These are phyloP conservation scores for Protula sp. DNA, from an alignment of 2,888 invertebrate species.

Conservation along the genomic window DNA sequence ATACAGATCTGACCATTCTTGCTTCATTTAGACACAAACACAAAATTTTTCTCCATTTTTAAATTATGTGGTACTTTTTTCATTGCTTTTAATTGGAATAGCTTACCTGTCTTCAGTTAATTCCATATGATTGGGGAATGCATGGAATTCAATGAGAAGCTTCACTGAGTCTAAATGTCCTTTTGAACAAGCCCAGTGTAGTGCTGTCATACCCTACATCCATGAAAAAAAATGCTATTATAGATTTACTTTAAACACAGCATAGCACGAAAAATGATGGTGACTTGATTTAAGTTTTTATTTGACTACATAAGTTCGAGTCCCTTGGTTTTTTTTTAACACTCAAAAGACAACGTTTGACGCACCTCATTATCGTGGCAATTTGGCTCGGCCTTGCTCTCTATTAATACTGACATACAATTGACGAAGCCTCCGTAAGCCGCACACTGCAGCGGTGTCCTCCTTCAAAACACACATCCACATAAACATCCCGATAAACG, in stretches of 20 bases:
- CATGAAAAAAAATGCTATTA: background rate
- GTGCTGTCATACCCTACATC: slow-evolving; percentile 45
- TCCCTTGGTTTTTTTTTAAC: too few species aligned
- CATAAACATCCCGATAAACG: too few species aligned
- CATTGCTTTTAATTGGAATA: too few species aligned
- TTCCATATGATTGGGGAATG: slow-evolving; percentile 52
- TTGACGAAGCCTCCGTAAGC: slow-evolving; percentile 52
- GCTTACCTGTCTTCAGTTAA: slow-evolving; percentile 50
- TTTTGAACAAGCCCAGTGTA: slow-evolving; percentile 53
- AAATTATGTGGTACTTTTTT: background rate
- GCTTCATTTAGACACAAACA: background rate
- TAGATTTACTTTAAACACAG: background rate
- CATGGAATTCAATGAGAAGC: slow-evolving; percentile 48
- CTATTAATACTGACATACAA: slow-evolving; percentile 53
- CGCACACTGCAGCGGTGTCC: slow-evolving; percentile 53
- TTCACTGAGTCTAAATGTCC: slow-evolving; percentile 52
- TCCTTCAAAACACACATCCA: slow-evolving; percentile 31
- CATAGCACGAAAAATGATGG: background rate
- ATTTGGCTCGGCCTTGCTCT: slow-evolving; percentile 49
- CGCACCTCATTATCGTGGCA: slow-evolving; percentile 34
- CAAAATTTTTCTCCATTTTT: background rate
- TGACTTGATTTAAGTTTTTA: too few species aligned
- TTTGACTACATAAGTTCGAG: too few species aligned
- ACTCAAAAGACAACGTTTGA: too few species aligned
- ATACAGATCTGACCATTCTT: too few species aligned